A percentile compares a stretch with the other conserved stretches of the same genome.
Evolutionary conservation across 2,797 vertebrate species (phyloP).

Genomic region (Austrolebias charrua): DNA sequence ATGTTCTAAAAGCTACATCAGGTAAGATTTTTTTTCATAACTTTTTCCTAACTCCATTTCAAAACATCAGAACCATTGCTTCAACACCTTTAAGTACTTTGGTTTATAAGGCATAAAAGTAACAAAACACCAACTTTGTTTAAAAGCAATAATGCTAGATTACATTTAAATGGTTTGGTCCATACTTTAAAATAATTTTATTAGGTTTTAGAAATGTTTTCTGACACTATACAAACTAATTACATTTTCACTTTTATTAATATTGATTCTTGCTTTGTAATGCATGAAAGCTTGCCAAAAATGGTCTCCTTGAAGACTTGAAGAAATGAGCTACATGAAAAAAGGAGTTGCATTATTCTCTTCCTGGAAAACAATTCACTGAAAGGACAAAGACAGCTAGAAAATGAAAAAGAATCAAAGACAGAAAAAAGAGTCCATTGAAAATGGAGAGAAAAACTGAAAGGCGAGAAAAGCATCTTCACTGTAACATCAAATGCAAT

Average conservation of each 20-base stretch:
- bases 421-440: neutral
- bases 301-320: slow-evolving; percentile 10
- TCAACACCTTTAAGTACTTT: too few species aligned
- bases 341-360: slow-evolving; percentile 32
- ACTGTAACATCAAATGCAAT: slow-evolving; percentile 36
- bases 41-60: too few species aligned
- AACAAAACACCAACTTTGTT: too few species aligned
- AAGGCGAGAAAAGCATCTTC: slow-evolving; percentile 26
- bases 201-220: neutral
- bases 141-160: too few species aligned
- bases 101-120: too few species aligned
- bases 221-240: slow-evolving; percentile 2
- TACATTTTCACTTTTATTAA: neutral
- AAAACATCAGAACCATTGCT: too few species aligned
- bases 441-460: slow-evolving; percentile 1
- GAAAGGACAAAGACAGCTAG: slow-evolving; percentile 15
- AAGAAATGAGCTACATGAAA: slow-evolving; percentile 29
- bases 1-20: too few species aligned
- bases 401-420: slow-evolving; percentile 25
- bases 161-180: too few species aligned
- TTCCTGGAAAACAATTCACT: slow-evolving; percentile 33
- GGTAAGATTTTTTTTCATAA: too few species aligned
- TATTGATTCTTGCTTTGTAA: slow-evolving; percentile 20
- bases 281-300: slow-evolving; percentile 12
- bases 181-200: neutral